Base-by-base conservation (phyloP, 2,797 vertebrate genomes). In the Erpetoichthys calabaricus region DNA sequence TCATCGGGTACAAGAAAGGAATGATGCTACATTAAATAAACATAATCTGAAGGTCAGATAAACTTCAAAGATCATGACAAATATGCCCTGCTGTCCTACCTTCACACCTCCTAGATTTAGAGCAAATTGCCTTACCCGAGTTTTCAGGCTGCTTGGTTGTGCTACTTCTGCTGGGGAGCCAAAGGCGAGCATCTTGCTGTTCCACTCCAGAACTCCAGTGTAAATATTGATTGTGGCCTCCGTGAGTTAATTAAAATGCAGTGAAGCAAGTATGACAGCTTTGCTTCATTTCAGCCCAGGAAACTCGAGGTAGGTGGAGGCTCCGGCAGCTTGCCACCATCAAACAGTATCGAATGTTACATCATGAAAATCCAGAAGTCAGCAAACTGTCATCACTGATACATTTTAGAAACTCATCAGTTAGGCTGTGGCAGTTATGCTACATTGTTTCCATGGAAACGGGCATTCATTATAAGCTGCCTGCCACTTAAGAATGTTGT, bases 391-490 rank as follows among this genome's bases (percentile, higher is more conserved):
- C 51, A 57, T 57, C 60, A 68, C 64, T 58, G 57, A 67, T 50
- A 55, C 45, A 69, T 68, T 64, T 43, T 61, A 60, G 46, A 56
- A 59, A 60, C 61, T 45, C 55, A 54, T 60, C 56, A 64, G 51
- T 46, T 58, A 65, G 67, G 59, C 65, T 65, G 58, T 60, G 61
- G 67, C 65, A 64, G 60, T 61, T 64, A 60, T 68, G 64, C 67
- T 53, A 57, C 66, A 8, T 47, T 56, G 72, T 86, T 71, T 69
- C 81, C 77, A 80, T 84, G 81, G 81, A 74, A 85, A 85, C 82
- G 75, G 68, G 70, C 74, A 71, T 78, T 74, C 76, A 68, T 70
- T 68, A 72, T 64, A 70, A 77, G 67, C 72, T 70, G 65, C 66
- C 70, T 69, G 73, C 75, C 68, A 73, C 71, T 60, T 43, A 55